These are phyloP conservation scores for Philantomba maxwellii DNA, from an alignment of 2,113 vertebrate genomes.

Conservation along the genomic window DNA sequence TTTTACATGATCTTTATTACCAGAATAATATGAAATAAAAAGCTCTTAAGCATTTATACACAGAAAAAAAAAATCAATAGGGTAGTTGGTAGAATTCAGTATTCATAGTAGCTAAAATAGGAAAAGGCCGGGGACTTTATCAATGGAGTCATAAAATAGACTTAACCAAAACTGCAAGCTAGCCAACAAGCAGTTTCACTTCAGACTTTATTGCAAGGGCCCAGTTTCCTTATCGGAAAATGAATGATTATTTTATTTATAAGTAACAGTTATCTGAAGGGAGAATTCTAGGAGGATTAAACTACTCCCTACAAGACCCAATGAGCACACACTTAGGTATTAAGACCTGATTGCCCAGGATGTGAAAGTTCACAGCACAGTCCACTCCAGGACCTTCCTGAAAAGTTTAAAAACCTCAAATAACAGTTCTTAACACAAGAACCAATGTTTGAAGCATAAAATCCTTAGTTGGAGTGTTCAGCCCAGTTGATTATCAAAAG, in stretches of 20 bases:
- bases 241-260: not conserved
- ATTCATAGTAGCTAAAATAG: not conserved
- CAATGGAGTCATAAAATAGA: conserved; percentile 32
- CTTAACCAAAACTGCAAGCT: not conserved
- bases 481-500: conserved; percentile 39
- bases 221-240: not conserved
- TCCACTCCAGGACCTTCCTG: not conserved
- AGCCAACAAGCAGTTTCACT: not conserved
- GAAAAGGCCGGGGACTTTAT: not conserved
- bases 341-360: not conserved
- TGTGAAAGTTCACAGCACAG: not conserved
- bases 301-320: not conserved
- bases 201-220: not conserved
- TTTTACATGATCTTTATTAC: conserved; percentile 43
- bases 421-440: conserved; percentile 37
- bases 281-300: not conserved
- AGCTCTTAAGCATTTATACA: conserved; percentile 29
- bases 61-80: not conserved
- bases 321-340: not conserved
- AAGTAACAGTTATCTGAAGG: not conserved
- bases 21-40: conserved; percentile 4
- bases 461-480: conserved; percentile 35
- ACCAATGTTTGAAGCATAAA: conserved; percentile 15
- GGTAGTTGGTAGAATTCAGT: not conserved
- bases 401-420: conserved; percentile 23